phyloP scores from a whole-genome alignment of 2,797 vertebrate genomes.

The Masticophis lateralis region DNA sequence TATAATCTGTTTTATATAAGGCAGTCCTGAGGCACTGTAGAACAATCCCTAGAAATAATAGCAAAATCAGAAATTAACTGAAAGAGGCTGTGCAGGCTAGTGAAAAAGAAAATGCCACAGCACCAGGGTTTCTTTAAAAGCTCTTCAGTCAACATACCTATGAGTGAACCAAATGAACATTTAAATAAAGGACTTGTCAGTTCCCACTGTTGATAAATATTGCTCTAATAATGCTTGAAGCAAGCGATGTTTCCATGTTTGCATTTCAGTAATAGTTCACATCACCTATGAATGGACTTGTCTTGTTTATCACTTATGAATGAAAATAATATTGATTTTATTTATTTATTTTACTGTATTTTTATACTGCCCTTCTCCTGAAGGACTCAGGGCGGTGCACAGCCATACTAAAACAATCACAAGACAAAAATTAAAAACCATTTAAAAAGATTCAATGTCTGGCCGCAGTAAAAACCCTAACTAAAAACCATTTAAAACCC shows the following conservation, averaged over 20 bases:
- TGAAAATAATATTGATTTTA: background rate
- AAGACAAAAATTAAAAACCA: too few species aligned
- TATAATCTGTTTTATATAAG: constrained; percentile 1
- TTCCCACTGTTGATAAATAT: background rate
- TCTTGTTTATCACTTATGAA: too few species aligned
- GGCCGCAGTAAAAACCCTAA: too few species aligned
- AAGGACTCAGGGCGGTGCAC: too few species aligned
- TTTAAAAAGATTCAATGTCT: too few species aligned
- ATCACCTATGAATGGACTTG: background rate
- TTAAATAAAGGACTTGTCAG: background rate
- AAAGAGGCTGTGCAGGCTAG: background rate
- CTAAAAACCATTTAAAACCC: too few species aligned
- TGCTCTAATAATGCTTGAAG: background rate
- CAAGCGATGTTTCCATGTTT: background rate
- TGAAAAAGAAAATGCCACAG: constrained; percentile 32
- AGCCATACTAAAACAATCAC: too few species aligned
- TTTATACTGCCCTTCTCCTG: too few species aligned
- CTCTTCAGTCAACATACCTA: background rate
- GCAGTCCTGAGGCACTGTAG: background rate
- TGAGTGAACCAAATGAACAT: background rate
- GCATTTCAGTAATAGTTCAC: background rate
- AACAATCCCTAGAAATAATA: constrained; percentile 24
- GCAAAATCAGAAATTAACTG: background rate
- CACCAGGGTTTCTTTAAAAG: background rate
- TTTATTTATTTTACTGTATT: too few species aligned